Percentiles rank a stretch among this genome's conserved stretches.
Conservation (phyloP, 37 sponge, comb jelly and placozoan species). For the Halichondria panicea region DNA sequence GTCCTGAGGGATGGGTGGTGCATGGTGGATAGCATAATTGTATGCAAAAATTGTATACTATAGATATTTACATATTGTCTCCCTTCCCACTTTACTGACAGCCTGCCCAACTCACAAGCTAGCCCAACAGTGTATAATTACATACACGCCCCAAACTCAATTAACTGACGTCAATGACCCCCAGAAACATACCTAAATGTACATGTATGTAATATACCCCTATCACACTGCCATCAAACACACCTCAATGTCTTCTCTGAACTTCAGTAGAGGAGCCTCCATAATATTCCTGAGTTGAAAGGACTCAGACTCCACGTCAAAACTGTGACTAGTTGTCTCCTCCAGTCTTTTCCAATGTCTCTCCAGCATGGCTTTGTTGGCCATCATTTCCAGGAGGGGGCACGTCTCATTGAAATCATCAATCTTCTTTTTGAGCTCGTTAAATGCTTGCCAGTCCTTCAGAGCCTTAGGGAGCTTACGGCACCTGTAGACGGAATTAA, state of each 20-base stretch:
- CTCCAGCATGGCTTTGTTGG: conserved; percentile 93
- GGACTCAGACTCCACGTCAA: conserved; percentile 91
- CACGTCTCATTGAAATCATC: conserved; percentile 98
- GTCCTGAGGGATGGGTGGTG: conserved; percentile 53
- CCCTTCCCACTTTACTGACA: background rate
- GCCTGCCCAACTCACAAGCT: background rate
- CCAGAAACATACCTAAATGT: too few relatives aligned
- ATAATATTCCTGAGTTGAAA: conserved; percentile 92
- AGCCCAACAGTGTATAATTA: too few relatives aligned
- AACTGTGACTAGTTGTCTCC: conserved; percentile 79
- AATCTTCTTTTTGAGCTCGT: conserved; percentile 95
- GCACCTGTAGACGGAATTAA: conserved; percentile 66
- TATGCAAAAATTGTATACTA: background rate
- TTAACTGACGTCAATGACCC: too few relatives aligned
- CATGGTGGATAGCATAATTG: background rate
- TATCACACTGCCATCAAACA: too few relatives aligned
- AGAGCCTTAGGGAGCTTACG: conserved; percentile 97
- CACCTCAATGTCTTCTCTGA: conserved; percentile 97
- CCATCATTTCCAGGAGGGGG: conserved; percentile 96
- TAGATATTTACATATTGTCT: background rate
- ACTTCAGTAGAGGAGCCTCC: conserved; percentile 97
- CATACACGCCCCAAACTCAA: too few relatives aligned
- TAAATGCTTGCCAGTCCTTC: conserved; percentile 98
- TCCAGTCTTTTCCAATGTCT: conserved; percentile 96
- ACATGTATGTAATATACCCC: too few relatives aligned